phyloP scores from a whole-genome alignment of 1,140 invertebrate genomes.

The Luehdorfia chinensis region DNA sequence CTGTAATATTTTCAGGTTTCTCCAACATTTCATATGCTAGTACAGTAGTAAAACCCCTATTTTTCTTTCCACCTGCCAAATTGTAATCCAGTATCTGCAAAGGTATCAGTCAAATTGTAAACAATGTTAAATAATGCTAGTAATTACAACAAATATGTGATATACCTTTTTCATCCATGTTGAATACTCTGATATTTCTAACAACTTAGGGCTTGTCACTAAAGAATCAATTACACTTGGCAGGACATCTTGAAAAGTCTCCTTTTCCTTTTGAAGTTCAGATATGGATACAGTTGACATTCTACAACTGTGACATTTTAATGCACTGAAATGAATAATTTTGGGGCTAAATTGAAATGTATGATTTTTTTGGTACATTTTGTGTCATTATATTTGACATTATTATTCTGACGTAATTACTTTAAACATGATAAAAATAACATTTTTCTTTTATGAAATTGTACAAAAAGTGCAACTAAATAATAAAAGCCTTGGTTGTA shows the following conservation, averaged over 20 bases:
- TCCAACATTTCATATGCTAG: slow-evolving; percentile 86
- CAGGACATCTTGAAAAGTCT: slow-evolving; percentile 52
- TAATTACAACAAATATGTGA: not conserved
- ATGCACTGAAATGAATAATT: slow-evolving; percentile 5
- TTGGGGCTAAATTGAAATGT: no score
- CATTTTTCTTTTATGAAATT: not conserved
- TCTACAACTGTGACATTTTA: slow-evolving; percentile 7
- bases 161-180: slow-evolving; percentile 52
- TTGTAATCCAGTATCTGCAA: slow-evolving; percentile 85
- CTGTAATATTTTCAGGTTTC: slow-evolving; percentile 78
- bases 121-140: not conserved
- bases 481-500: not conserved
- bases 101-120: slow-evolving; percentile 13
- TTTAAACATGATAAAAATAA: not conserved
- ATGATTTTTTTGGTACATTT: no score
- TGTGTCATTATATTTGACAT: no score
- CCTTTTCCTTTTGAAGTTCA: slow-evolving; percentile 41
- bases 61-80: slow-evolving; percentile 83
- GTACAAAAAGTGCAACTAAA: not conserved
- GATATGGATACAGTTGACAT: slow-evolving; percentile 44
- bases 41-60: slow-evolving; percentile 87
- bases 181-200: slow-evolving; percentile 42
- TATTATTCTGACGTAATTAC: not conserved
- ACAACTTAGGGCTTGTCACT: slow-evolving; percentile 31
- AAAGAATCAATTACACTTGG: slow-evolving; percentile 44